A percentile compares a stretch with the other conserved stretches of the same genome.
These are phyloP conservation scores for Lomographa bimaculata DNA, from an alignment of 2,888 invertebrate species.

Conservation along the genomic window DNA sequence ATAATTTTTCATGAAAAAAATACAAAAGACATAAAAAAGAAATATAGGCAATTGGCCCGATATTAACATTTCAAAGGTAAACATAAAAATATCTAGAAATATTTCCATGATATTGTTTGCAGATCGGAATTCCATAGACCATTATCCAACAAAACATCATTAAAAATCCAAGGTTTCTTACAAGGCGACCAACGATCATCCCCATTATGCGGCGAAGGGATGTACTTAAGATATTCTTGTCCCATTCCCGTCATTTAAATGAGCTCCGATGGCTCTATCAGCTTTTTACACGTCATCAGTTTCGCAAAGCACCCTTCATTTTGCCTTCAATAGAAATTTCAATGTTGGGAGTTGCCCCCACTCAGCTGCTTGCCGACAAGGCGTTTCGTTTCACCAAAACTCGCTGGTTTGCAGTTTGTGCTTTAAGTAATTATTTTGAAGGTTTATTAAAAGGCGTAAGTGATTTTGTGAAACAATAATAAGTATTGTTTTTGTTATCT, in stretches of 20 bases:
- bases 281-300: conserved; percentile 76
- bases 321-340: conserved; percentile 63
- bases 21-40: too few relatives aligned
- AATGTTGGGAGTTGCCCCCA: conserved; percentile 48
- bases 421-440: too few relatives aligned
- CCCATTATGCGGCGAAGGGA: conserved; percentile 45
- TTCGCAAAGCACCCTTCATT: conserved; percentile 66
- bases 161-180: not conserved
- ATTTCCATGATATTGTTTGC: too few relatives aligned
- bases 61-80: too few relatives aligned
- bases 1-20: too few relatives aligned
- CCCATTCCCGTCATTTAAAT: conserved; percentile 67
- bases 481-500: too few relatives aligned
- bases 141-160: too few relatives aligned
- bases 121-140: too few relatives aligned
- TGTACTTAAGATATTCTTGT: conserved; percentile 55
- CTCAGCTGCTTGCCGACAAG: conserved; percentile 46
- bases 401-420: conserved; percentile 32
- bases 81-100: too few relatives aligned
- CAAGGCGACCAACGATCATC: conserved; percentile 27
- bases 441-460: too few relatives aligned
- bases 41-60: too few relatives aligned
- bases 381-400: conserved; percentile 52
- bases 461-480: too few relatives aligned
- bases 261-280: conserved; percentile 71